Base-by-base conservation (phyloP, 2,113 vertebrate genomes). In the Bubo blakistoni region DNA sequence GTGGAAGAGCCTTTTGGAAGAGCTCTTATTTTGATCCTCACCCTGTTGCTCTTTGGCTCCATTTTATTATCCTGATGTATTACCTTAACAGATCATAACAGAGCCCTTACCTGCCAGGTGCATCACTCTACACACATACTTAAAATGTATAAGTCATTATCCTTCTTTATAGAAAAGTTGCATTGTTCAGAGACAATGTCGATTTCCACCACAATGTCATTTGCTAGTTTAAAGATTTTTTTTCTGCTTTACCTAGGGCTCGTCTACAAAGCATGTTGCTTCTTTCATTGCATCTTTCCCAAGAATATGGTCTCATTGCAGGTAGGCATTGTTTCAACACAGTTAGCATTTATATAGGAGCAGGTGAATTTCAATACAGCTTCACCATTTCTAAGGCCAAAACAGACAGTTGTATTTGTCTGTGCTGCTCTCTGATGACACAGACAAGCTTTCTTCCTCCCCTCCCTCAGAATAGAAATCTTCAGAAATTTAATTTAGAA, bases 401-500 rank as follows among this genome's bases (percentile, higher is more conserved):
- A 73, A 11, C 7, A 20, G 8, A 32, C 26, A 49, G 42, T 34
- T 54, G 6, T 17, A 46, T 30, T 81, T 58, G 25, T 59, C 69
- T 86, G 79, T 1, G 10, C 21, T 72, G 26, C 62, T 88, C 67
- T 67, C 42, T 79, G 89, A 79, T 92, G 81, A 52, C 47, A 95
- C 51, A 88, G 76, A 25, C 36, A 51, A 36, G 34, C 59, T 83
- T 61, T 52, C 16, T 38, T 67, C 59, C 55, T 66, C 49, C 32
- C 13, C 25, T 74, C 26, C 42, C 57, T 84, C 58, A 34, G 46
- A 88, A 77, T 3, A 88, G 58, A 80, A 90, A 54, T 3, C 54
- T 62, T 89, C 81, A 59, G 44, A 66, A 44, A 55, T 84, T 92
- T 84, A 86, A 84, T 81, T 94, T 87, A 94, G 89, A 81, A 59